Conservation (phyloP, 2,113 vertebrate genomes). For the Albula goreensis region DNA sequence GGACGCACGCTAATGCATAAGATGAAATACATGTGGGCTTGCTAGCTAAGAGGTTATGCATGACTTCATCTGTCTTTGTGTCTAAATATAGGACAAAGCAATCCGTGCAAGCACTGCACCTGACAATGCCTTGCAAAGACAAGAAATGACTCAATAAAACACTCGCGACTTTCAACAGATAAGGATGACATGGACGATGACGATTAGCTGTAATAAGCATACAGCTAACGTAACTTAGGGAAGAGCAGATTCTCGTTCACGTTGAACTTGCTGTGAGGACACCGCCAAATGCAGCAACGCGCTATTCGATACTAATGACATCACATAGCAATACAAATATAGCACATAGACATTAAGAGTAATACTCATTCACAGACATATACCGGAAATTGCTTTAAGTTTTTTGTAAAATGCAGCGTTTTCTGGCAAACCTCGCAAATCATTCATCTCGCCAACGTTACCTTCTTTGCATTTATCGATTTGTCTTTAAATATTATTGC, state of each 20-base stretch:
- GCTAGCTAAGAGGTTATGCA: constrained; percentile 16
- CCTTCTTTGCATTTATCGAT: neutral
- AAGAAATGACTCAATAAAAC: neutral
- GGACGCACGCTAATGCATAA: neutral
- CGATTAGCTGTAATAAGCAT: neutral
- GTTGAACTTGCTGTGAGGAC: constrained; percentile 31
- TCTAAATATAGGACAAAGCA: constrained; percentile 70
- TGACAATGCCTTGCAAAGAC: constrained; percentile 51
- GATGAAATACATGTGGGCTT: constrained; percentile 9
- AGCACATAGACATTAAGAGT: constrained; percentile 3
- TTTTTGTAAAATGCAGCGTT: neutral
- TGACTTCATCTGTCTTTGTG: constrained; percentile 48
- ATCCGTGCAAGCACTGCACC: constrained; percentile 54
- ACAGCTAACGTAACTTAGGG: neutral
- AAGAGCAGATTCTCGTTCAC: neutral
- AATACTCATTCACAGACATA: constrained; percentile 2
- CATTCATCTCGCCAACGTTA: neutral
- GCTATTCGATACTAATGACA: constrained; percentile 20
- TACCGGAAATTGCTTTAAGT: neutral
- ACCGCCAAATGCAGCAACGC: constrained; percentile 22
- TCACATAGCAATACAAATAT: constrained; percentile 9
- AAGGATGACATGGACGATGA: neutral
- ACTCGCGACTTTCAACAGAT: neutral
- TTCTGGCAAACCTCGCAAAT: neutral
- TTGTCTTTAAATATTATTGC: neutral